Conservation (phyloP, 1,140 invertebrate species). For the Drosophila dunni region DNA sequence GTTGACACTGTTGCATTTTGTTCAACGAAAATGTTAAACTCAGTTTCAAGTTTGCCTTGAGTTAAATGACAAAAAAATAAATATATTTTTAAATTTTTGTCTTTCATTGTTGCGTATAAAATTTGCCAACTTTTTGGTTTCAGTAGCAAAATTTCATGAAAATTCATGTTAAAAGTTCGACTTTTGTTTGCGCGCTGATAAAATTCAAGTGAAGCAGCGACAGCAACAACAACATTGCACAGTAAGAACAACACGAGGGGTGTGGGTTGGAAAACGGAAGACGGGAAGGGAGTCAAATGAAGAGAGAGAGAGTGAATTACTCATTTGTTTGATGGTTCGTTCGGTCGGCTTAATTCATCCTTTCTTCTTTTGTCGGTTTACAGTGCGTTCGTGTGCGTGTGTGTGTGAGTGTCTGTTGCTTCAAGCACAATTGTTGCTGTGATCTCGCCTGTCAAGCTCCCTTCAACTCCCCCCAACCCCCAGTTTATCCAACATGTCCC, state of each 20-base stretch:
- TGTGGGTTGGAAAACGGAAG: not conserved
- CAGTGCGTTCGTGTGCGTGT: not conserved
- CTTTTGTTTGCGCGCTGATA: not conserved
- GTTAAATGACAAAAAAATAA: not conserved
- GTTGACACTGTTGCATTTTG: constrained; percentile 53
- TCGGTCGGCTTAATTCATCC: constrained; percentile 4
- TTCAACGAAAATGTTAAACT: constrained; percentile 17
- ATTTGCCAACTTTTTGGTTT: not conserved
- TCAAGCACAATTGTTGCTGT: constrained; percentile 5
- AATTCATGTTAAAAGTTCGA: not conserved
- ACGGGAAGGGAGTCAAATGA: not conserved
- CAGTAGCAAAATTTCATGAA: not conserved
- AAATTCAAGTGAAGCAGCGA: constrained; percentile 2
- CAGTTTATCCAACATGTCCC: constrained; percentile 53
- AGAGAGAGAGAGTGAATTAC: constrained; percentile 11
- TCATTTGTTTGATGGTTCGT: constrained; percentile 1
- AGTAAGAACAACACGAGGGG: not conserved
- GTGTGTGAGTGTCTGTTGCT: constrained; percentile 6
- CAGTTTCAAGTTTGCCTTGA: constrained; percentile 6
- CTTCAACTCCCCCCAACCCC: not conserved
- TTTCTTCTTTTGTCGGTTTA: constrained; percentile 8
- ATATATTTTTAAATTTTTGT: not conserved
- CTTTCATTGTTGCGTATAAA: not conserved
- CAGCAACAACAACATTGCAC: not conserved
- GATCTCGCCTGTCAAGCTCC: constrained; percentile 24